These are phyloP conservation scores for Lophura nycthemera DNA, from an alignment of 2,113 vertebrate species.

Conservation along the genomic window DNA sequence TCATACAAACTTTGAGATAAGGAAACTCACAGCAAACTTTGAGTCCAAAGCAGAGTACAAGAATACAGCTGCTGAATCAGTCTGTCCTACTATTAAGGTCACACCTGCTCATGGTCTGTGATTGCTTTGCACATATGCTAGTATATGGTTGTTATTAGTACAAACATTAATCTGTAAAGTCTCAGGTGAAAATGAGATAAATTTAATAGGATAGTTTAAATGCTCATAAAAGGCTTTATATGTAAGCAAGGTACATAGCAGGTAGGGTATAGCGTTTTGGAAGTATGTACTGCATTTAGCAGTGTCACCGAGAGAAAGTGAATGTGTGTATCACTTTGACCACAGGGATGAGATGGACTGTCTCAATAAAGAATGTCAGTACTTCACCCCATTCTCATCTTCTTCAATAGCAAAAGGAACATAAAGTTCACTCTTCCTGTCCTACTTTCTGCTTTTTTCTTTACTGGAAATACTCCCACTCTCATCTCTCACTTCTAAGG, in stretches of 20 bases:
- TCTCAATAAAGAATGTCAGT: not conserved
- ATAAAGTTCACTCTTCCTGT: slow-evolving; percentile 15
- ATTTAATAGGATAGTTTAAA: not conserved
- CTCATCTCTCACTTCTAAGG: not conserved
- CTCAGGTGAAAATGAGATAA: not conserved
- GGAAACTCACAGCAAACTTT: too few species aligned
- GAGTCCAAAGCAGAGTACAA: not conserved
- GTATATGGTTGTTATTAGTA: not conserved
- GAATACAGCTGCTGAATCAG: not conserved
- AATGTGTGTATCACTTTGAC: not conserved
- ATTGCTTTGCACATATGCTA: not conserved
- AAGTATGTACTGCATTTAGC: not conserved
- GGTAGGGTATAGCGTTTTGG: not conserved
- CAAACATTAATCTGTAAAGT: not conserved
- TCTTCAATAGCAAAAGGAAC: not conserved
- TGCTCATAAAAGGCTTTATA: not conserved
- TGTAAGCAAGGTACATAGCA: not conserved
- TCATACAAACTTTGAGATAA: too few species aligned
- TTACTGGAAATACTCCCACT: not conserved
- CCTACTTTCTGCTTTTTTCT: slow-evolving; percentile 10
- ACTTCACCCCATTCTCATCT: not conserved
- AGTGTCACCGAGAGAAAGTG: not conserved
- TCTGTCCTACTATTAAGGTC: not conserved
- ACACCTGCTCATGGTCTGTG: not conserved
- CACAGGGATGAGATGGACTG: not conserved